Evolutionary conservation across 2,888 invertebrate genomes (phyloP).

Genomic region (Heliconius hortense): DNA sequence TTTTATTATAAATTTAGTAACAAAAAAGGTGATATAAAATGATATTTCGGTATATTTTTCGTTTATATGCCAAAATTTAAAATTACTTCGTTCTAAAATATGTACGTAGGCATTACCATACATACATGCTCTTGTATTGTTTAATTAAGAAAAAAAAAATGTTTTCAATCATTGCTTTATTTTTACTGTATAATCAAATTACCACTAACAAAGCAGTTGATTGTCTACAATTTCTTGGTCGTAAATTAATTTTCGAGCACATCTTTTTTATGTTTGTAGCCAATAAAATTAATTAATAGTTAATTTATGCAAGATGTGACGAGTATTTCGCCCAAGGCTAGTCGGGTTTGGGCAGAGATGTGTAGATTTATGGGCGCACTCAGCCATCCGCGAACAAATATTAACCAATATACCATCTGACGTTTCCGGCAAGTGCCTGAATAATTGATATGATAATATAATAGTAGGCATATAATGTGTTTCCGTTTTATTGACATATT

Average conservation of each 20-base stretch:
- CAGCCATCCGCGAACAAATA: constrained; percentile 29
- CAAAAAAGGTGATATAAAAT: not conserved
- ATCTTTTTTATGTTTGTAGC: constrained; percentile 44
- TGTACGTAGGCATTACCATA: not conserved
- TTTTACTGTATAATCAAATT: constrained; percentile 17
- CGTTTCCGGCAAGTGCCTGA: constrained; percentile 31
- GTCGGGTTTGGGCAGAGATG: constrained; percentile 47
- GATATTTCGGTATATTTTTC: not conserved
- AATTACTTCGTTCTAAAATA: not conserved
- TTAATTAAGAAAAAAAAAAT: not conserved
- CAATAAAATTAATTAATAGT: constrained; percentile 71
- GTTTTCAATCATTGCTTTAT: constrained; percentile 6
- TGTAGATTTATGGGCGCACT: constrained; percentile 46
- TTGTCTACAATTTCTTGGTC: constrained; percentile 49
- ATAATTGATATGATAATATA: constrained; percentile 18
- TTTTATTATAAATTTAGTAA: not conserved
- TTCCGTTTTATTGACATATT: not conserved
- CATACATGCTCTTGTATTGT: not conserved
- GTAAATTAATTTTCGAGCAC: constrained; percentile 66
- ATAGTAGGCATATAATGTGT: not conserved
- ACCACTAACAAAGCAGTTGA: constrained; percentile 27
- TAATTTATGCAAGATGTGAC: constrained; percentile 61
- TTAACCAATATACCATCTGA: constrained; percentile 16
- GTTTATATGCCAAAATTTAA: not conserved
- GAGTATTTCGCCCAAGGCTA: constrained; percentile 31